These are phyloP conservation scores for Macroramphosus scolopax DNA, from an alignment of 2,797 vertebrate genomes.

Conservation along the genomic window DNA sequence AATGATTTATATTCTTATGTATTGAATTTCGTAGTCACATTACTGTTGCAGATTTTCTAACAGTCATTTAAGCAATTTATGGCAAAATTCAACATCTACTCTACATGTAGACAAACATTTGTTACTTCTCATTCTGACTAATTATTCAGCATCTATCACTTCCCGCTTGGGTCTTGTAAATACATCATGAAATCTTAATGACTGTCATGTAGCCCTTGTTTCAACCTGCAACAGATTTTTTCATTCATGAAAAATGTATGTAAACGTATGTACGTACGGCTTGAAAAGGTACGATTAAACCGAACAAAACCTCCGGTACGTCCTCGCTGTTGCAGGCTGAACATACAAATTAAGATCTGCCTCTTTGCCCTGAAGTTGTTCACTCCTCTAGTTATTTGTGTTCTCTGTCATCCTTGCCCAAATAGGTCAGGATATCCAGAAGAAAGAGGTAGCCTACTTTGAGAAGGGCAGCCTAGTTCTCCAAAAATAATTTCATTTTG, in stretches of 20 bases:
- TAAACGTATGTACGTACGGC: conserved; percentile 43
- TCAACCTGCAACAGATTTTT: conserved; percentile 35
- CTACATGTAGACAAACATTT: too few species aligned
- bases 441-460: conserved; percentile 55
- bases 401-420: conserved; percentile 37
- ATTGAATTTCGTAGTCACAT: too few species aligned
- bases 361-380: conserved; percentile 13
- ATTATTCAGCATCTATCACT: conserved; percentile 48
- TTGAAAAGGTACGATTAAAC: too few species aligned
- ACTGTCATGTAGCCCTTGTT: conserved; percentile 37
- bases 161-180: conserved; percentile 36
- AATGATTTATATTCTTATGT: background rate
- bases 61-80: too few species aligned
- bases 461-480: conserved; percentile 53
- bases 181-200: conserved; percentile 57
- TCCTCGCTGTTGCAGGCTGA: too few species aligned
- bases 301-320: too few species aligned
- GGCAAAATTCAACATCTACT: too few species aligned
- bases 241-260: conserved; percentile 65
- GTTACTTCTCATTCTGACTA: too few species aligned
- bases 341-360: background rate
- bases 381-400: conserved; percentile 20
- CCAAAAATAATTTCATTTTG: conserved; percentile 49
- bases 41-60: too few species aligned
- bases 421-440: conserved; percentile 64